Evolutionary conservation across 2,113 vertebrate genomes (phyloP).

Genomic region (Microcebus griseorufus): DNA sequence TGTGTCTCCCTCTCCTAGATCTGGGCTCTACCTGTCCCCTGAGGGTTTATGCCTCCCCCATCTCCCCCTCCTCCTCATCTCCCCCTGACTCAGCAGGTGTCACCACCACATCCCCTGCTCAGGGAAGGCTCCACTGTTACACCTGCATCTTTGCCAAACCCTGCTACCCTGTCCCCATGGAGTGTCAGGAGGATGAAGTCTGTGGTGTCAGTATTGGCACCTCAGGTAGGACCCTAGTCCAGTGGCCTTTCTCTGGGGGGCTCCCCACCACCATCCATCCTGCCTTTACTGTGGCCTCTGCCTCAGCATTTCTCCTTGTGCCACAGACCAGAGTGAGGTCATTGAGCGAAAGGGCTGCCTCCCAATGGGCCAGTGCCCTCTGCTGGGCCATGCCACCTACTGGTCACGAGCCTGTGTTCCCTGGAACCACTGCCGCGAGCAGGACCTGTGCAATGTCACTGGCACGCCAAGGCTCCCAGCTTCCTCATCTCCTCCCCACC

Average conservation of each 20-base stretch:
- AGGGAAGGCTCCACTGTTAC: not conserved
- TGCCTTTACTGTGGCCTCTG: not conserved
- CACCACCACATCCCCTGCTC: not conserved
- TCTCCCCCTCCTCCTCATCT: not conserved
- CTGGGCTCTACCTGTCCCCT: not conserved
- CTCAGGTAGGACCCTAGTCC: constrained; percentile 56
- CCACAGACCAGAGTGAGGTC: constrained; percentile 53
- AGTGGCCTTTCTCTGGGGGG: not conserved
- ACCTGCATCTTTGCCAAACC: constrained; percentile 59
- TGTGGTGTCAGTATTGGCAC: constrained; percentile 62
- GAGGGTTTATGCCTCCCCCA: not conserved
- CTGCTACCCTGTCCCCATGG: constrained; percentile 31
- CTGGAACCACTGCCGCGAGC: constrained; percentile 13
- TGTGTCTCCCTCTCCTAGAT: not conserved
- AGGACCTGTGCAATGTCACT: constrained; percentile 20
- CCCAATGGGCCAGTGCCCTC: constrained; percentile 45
- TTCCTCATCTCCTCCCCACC: not conserved
- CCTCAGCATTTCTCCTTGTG: not conserved
- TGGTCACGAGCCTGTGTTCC: constrained; percentile 8
- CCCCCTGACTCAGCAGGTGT: not conserved
- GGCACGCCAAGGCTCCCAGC: rapidly evolving
- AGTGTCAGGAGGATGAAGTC: constrained; percentile 37
- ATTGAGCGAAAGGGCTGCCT: constrained; percentile 60
- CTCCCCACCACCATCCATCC: not conserved
- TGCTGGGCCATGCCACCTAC: constrained; percentile 58